phyloP scores from a whole-genome alignment of 2,888 invertebrate genomes.

The Anoplius nigerrimus region DNA sequence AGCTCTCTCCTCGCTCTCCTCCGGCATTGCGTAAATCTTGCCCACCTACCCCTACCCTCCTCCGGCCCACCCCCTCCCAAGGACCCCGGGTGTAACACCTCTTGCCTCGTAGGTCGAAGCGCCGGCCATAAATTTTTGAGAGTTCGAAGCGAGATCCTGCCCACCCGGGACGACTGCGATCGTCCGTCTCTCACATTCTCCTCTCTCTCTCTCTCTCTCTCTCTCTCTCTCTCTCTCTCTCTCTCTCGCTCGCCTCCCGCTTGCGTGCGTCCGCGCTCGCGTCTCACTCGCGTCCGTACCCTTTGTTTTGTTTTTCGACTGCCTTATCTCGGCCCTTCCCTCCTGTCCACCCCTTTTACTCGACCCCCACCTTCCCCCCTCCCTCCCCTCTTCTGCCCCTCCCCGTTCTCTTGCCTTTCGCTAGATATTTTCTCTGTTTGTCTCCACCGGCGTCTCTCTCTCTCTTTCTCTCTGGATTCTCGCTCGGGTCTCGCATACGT shows the following conservation, averaged over 20 bases:
- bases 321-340: conserved; percentile 21
- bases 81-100: conserved; percentile 59
- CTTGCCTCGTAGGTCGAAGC: conserved; percentile 64
- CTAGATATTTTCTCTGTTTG: neutral
- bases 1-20: conserved; percentile 30
- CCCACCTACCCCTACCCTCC: conserved; percentile 16
- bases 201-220: conserved; percentile 56
- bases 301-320: conserved; percentile 10
- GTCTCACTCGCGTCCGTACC: neutral
- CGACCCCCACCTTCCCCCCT: neutral
- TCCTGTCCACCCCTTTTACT: neutral
- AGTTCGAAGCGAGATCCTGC: conserved; percentile 60
- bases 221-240: conserved; percentile 47
- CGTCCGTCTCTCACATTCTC: conserved; percentile 59
- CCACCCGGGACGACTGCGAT: conserved; percentile 65
- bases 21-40: conserved; percentile 57
- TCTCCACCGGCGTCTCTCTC: neutral
- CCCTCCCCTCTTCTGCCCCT: neutral
- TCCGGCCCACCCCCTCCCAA: conserved; percentile 33
- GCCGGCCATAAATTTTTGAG: conserved; percentile 71
- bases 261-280: conserved; percentile 17
- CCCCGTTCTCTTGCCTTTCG: neutral
- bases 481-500: neutral
- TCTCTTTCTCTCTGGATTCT: neutral
- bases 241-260: neutral